Evolutionary conservation across 2,113 vertebrate genomes (phyloP), one percentile per base, ranked within the genome.

Genomic region (Dascyllus trimaculatus): DNA sequence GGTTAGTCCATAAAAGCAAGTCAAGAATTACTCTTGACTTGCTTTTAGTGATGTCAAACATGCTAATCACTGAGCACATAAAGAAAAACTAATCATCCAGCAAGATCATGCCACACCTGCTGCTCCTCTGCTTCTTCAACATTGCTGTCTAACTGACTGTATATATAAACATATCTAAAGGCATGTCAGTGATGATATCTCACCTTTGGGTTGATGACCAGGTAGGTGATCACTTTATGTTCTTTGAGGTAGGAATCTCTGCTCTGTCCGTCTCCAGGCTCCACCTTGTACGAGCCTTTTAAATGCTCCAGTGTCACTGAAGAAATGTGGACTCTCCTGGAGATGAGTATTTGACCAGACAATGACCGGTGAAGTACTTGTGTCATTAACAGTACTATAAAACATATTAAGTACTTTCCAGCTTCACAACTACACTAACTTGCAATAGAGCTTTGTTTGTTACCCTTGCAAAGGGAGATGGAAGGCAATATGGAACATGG

Each of bases 131-230:
- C 48, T 49, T 49, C 18, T 49, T 49, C 48, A n/a, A 43, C 13
- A 43, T 13, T 15, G 13, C 14, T 43, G 14, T 43, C 40, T 43
- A 15, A 43, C 32, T 35, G 32, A 35, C 32, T 10, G 48, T 49
- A 4, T n/a, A n/a, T 49, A 8, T 49, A 15, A 14, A 13, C 38
- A 40, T 48, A 15, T 48, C 46, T 49, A 8, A 49, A 49, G 19
- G 2, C 18, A 13, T 40, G 21, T 56, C 0, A 8, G n/a, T 56
- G 29, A 26, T 4, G 13, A 11, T 59, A 1, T 72, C 95, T 93
- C 71, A 99, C 98, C 96, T 99, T 99, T 24, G 98, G 98, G 91
- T 99, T 99, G 95, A 99, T 97, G 86, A 99, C 98, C 82, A 99
- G 96, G 91, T 95, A 98, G 72, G 98, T 99, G 89, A 96, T 92